phyloP scores from a whole-genome alignment of 2,888 invertebrate species.

The Halictus quadricinctus region DNA sequence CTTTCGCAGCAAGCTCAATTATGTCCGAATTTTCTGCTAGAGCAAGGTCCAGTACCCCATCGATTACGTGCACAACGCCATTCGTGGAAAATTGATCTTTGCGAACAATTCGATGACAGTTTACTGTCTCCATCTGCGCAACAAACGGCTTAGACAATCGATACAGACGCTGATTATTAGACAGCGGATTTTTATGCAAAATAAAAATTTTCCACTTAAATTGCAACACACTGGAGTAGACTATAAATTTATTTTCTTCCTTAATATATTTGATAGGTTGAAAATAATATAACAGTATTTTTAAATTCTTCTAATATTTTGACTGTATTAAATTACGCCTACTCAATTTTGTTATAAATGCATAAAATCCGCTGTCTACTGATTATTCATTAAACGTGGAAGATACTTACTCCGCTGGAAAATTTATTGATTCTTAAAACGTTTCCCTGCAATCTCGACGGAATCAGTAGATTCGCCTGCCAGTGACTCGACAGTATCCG shows the following conservation, averaged over 20 bases:
- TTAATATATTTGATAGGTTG: no score
- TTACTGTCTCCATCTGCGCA: conserved; percentile 48
- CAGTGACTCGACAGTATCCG: conserved; percentile 40
- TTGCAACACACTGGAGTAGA: no score
- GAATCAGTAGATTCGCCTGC: conserved; percentile 31
- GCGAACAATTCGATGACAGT: conserved; percentile 49
- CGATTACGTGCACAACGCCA: conserved; percentile 49
- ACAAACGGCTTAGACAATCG: neutral
- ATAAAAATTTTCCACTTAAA: no score
- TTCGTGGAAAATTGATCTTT: conserved; percentile 50
- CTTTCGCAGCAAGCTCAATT: conserved; percentile 35
- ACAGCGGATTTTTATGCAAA: neutral
- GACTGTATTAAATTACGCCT: no score
- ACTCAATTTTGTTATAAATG: no score
- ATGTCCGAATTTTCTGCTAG: conserved; percentile 38
- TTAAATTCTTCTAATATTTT: no score
- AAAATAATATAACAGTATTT: no score
- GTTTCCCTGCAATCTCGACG: conserved; percentile 31
- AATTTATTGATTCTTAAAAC: conserved; percentile 52
- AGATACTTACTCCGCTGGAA: conserved; percentile 31
- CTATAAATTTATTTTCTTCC: no score
- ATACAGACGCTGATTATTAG: neutral
- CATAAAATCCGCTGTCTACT: neutral
- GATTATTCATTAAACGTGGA: neutral
- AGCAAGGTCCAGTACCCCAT: conserved; percentile 46